A percentile compares a stretch with the other conserved stretches of the same genome.
phyloP scores from a whole-genome alignment of 2,113 vertebrate species.

The Xerus inauris region DNA sequence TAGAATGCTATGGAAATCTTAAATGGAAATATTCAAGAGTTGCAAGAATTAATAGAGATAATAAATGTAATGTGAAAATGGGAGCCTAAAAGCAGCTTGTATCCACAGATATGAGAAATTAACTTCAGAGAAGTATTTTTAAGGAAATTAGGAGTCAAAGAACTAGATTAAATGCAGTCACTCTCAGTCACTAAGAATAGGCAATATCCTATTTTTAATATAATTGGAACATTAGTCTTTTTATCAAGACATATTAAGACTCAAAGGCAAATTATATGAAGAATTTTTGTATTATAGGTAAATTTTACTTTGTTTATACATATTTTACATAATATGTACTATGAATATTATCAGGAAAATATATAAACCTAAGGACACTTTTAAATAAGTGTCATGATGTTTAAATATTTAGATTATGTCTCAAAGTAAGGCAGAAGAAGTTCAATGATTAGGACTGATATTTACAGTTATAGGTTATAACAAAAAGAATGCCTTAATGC shows the following conservation, averaged over 20 bases:
- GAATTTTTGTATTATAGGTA: neutral
- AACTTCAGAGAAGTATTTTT: slow-evolving; percentile 2
- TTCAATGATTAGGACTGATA: neutral
- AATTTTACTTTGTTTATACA: neutral
- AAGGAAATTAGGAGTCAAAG: neutral
- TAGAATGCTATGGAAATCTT: neutral
- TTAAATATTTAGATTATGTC: neutral
- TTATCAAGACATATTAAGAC: neutral
- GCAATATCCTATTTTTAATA: neutral
- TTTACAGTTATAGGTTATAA: neutral
- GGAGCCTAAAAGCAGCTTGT: neutral
- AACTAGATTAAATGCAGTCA: neutral
- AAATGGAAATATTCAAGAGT: neutral
- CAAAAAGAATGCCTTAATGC: neutral
- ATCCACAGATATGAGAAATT: neutral
- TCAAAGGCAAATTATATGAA: neutral
- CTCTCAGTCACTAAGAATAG: neutral
- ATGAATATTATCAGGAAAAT: neutral
- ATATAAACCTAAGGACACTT: neutral
- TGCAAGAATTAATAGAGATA: neutral
- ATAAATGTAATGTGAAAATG: neutral
- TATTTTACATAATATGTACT: neutral
- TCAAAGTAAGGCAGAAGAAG: neutral
- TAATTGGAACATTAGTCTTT: neutral
- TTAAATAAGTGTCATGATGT: neutral